Evolutionary conservation across 2,797 vertebrate species (phyloP), one percentile per base, ranked within the genome.

Genomic region (Tokudaia muenninki): DNA sequence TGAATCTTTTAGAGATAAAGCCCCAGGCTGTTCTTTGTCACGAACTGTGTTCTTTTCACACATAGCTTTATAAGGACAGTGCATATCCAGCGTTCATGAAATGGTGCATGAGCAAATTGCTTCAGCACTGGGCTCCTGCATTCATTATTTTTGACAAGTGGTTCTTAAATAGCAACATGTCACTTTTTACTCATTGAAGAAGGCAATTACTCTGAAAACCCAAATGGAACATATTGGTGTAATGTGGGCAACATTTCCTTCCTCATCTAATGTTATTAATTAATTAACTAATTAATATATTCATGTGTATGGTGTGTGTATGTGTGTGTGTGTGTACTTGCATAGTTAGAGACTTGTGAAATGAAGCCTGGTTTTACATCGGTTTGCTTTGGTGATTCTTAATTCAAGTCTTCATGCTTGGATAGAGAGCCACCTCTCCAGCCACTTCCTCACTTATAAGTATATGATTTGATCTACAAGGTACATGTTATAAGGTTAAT

Each of bases 1-100:
- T 79, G 17, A 13, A 67, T 93, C 97, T 98, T 94, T 90, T 98
- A 91, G n/a, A 78, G 19, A 89, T 94, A 97, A 95, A 70, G 52
- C 94, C 63, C 92, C 0, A 0, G 61, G 67, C 88, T 59, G 1
- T 75, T 52, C 14, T 94, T 98, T 97, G 79, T 97, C 31, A 91
- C 93, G 34, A 94, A 90, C 75, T 22, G 4, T 90, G 1, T 41
- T 98, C 37, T 88, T 97, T 96, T 97, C 41, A 82, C 94, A 90
- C 70, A 96, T 3, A 26, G 31, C 19, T 97, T 97, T 97, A 95
- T 96, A 80, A 97, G 95, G 95, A 95, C 1, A 95, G 26, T 29
- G 57, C 19, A 26, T 82, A 26, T 72, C 55, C n/a, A 91, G 72
- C 2, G 6, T 90, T n/a, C 86, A 0, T 81, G 67, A 26, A 31